Conservation (phyloP, 2,113 vertebrate genomes). For the Pristiophorus japonicus region DNA sequence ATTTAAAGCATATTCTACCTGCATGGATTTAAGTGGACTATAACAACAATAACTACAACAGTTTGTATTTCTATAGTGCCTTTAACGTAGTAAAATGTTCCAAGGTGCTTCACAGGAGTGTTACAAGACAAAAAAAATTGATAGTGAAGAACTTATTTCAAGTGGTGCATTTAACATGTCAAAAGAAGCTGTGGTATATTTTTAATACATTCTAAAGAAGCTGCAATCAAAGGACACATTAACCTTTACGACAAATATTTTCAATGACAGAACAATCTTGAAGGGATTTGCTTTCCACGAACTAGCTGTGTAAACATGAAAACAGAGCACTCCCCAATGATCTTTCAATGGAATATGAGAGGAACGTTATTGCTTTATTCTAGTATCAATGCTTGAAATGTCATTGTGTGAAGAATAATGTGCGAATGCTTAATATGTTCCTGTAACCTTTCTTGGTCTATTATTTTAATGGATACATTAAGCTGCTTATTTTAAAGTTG, state of each 20-base stretch:
- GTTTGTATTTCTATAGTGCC: no score
- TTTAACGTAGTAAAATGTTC: no score
- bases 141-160: no score
- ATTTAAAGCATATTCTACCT: no score
- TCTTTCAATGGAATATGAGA: neutral
- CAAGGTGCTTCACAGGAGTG: no score
- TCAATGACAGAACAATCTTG: neutral
- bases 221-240: neutral
- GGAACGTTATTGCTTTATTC: neutral
- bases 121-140: no score
- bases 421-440: neutral
- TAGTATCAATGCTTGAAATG: neutral
- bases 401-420: neutral
- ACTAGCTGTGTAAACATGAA: neutral
- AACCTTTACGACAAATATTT: neutral
- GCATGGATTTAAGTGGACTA: neutral
- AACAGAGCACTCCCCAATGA: neutral
- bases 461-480: neutral
- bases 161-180: neutral
- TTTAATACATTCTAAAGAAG: neutral
- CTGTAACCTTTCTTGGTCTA: neutral
- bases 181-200: neutral
- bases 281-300: neutral
- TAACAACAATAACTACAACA: no score
- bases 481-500: neutral